A percentile compares a stretch with the other conserved stretches of the same genome.
These are phyloP conservation scores for Seriola quinqueradiata DNA, from an alignment of 2,113 vertebrate genomes.

Conservation along the genomic window DNA sequence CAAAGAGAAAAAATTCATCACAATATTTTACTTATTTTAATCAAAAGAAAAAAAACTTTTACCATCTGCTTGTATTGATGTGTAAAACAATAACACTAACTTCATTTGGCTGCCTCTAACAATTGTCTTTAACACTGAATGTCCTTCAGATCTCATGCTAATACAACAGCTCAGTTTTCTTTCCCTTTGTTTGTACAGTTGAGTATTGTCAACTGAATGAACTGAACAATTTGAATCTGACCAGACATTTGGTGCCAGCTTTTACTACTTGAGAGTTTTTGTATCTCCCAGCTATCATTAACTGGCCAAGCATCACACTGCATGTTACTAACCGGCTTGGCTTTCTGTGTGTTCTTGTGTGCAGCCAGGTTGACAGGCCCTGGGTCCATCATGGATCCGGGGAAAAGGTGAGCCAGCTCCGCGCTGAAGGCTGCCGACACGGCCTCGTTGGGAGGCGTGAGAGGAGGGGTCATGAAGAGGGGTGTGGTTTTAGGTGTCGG, in stretches of 20 bases:
- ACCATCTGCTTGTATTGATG: too few species aligned
- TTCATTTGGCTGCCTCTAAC: too few species aligned
- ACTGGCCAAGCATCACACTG: background rate
- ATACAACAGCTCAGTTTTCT: too few species aligned
- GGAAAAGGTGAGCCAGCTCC: slow-evolving; percentile 97
- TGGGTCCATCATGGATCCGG: slow-evolving; percentile 95
- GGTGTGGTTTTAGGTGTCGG: slow-evolving; percentile 99
- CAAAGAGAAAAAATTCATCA: background rate
- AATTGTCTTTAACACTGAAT: too few species aligned
- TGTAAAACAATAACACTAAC: too few species aligned
- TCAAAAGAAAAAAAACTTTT: background rate
- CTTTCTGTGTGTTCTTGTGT: slow-evolving; percentile 94
- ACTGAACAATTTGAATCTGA: too few species aligned
- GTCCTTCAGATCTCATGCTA: too few species aligned
- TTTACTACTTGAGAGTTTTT: too few species aligned
- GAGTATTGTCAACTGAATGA: too few species aligned
- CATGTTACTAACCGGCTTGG: slow-evolving; percentile 90
- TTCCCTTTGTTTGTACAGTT: too few species aligned
- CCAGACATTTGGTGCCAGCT: too few species aligned
- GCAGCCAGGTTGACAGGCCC: slow-evolving; percentile 93
- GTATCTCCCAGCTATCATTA: background rate
- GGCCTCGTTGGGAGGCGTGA: slow-evolving; percentile 97
- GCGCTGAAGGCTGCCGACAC: slow-evolving; percentile 96
- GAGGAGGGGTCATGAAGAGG: slow-evolving; percentile 98
- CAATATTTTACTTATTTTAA: background rate